Base-by-base conservation (phyloP, 2,888 invertebrate genomes). In the Tetragnatha montana region DNA sequence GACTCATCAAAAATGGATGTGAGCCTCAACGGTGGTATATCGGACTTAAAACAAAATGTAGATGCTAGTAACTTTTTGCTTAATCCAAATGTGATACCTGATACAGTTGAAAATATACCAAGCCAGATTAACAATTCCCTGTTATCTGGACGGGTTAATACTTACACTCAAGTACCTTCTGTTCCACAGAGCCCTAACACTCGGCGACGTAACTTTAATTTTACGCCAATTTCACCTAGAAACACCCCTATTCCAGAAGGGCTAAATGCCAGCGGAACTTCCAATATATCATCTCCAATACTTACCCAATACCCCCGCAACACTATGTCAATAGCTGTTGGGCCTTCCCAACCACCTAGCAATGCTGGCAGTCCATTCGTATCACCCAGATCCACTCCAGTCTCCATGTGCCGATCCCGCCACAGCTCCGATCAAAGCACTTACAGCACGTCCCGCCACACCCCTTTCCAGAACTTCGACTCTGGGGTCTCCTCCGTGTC, bases 191-290 rank as follows among this genome's bases (percentile, higher is more conserved):
- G 96, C 94, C 96, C 96, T 12, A 96, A 96, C 91, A 96, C 96
- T 74, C 95, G 96, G 91, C 95, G 96, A 78, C 96, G 96, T 93
- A 96, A 96, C 93, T 97, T 96, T 93, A 97, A 96, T 93, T 97
- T 97, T 93, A 96, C 96, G 51, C 97, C 97, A 0, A 97, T 97
- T 93, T 97, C 97, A 68, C 96, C 96, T 10, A 96, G 95, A 49
- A 92, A 92, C 84, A 92, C 92, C 68, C 92, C 92, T 47, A 91
- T 92, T 51, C 92, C 92, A 8, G 92, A 92, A 69, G 88, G 84
- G 19, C 51, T 86, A 68, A 69, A 19, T 49, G 22, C 47, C 73
- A 70, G 19, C 74, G 79, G 75, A 51, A 47, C 47, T 22, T 47
- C 81, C 8, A 68, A 35, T 70, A 69, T 88, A 22, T 79, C 84